phyloP scores from a whole-genome alignment of 64 coral and sea anemone species.

The Montipora foliosa region DNA sequence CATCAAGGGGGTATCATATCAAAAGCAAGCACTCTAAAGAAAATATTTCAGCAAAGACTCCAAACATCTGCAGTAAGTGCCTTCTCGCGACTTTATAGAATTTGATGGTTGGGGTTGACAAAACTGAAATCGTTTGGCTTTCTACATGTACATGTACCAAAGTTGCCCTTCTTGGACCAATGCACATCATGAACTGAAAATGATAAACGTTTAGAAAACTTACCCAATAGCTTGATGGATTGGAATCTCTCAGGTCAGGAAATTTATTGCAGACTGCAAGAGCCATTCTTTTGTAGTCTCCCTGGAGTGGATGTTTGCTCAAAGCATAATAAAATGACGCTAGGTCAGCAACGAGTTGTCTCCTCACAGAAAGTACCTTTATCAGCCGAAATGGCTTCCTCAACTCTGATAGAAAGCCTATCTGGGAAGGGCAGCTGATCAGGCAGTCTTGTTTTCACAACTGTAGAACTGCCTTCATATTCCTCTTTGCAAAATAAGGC shows the following conservation, averaged over 20 bases:
- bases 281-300: no score
- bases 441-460: not conserved
- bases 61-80: not conserved
- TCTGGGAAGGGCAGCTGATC: no score
- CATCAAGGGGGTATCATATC: not conserved
- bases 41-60: not conserved
- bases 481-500: not conserved
- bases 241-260: conserved; percentile 18
- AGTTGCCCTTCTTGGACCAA: no score
- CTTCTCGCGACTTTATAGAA: no score
- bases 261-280: conserved; percentile 11
- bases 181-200: no score
- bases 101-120: no score
- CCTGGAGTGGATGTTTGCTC: not conserved
- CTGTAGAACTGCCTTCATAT: not conserved
- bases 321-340: conserved; percentile 49
- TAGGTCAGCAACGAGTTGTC: conserved; percentile 49
- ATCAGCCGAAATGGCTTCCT: not conserved
- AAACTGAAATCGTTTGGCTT: no score
- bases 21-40: no score
- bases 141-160: no score
- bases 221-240: conserved; percentile 8
- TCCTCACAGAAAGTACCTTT: not conserved
- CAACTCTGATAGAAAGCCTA: no score
- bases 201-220: not conserved